Base-by-base conservation (phyloP, 1,140 invertebrate species). In the Drosophila leontia region DNA sequence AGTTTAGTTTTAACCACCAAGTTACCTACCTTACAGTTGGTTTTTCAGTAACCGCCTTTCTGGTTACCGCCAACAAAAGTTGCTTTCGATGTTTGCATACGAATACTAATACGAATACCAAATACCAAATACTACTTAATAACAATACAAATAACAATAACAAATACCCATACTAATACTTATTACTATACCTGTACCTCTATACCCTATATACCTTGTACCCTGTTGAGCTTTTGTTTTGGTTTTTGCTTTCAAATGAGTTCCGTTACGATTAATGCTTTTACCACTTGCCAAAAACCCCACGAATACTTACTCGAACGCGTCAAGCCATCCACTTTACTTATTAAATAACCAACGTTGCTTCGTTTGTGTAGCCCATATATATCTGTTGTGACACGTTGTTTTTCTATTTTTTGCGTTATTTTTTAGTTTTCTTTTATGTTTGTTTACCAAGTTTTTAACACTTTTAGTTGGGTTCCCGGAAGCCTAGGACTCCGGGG, bases 1-100 rank as follows among this genome's bases (percentile, higher is more conserved):
- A 72, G 44, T 72, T 72, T 72, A 37, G 47, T 58, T 71, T 17
- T 29, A 12, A 12, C 17, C 23, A 67, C 29, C 59, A 29, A 13
- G 17, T 12, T 35, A 39, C n/a, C 26, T 26, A 15, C 11, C 26
- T 29, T 29, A 29, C 9, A 32, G 62, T 68, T 69, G 65, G 62
- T 35, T 15, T 17, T 39, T 42, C 50, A 26, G 65, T 23, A 50
- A 67, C 35, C 62, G 35, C 9, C 34, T 39, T 26, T 50, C 35
- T 2, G 65, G 45, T 68, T 68, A 34, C 55, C 45, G 37, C 75
- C 82, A 78, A 70, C 74, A 63, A 15, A 34, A 85, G 58, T 81
- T 85, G 82, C 82, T 85, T 85, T 85, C 82, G 69, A 85, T 85
- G 82, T 85, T 61, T 85, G 79, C 82, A 86, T 85, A 86, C 70